Evolutionary conservation across 2,888 invertebrate genomes (phyloP).

Genomic region (Pasiphila rectangulata): DNA sequence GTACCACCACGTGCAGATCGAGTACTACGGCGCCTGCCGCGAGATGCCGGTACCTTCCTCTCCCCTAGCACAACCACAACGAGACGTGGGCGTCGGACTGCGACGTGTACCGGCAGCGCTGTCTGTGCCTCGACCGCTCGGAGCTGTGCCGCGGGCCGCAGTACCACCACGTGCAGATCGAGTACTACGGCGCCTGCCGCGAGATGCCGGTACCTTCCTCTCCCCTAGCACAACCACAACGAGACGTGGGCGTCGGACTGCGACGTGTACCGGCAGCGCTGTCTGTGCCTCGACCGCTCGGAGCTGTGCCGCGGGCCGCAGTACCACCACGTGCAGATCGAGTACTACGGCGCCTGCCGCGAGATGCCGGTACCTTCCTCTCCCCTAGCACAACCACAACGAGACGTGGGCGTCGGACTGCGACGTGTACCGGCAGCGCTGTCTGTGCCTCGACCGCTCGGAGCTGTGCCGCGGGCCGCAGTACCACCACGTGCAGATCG

Average conservation of each 20-base stretch:
- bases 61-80: too few relatives aligned
- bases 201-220: conserved; percentile 83
- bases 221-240: too few relatives aligned
- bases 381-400: too few relatives aligned
- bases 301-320: conserved; percentile 86
- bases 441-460: conserved; percentile 90
- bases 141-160: conserved; percentile 86
- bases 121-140: conserved; percentile 90
- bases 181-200: conserved; percentile 94
- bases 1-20: conserved; percentile 94
- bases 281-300: conserved; percentile 90
- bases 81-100: conserved; percentile 97
- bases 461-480: conserved; percentile 86
- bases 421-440: conserved; percentile 95
- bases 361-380: conserved; percentile 83
- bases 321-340: conserved; percentile 94
- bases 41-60: conserved; percentile 83
- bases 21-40: conserved; percentile 94
- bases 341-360: conserved; percentile 94
- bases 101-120: conserved; percentile 95
- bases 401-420: conserved; percentile 97
- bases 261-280: conserved; percentile 95
- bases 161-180: conserved; percentile 94
- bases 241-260: conserved; percentile 97
- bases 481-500: conserved; percentile 94